Conservation (phyloP, 2,888 invertebrate species). For the Anagyrus pseudococci region DNA sequence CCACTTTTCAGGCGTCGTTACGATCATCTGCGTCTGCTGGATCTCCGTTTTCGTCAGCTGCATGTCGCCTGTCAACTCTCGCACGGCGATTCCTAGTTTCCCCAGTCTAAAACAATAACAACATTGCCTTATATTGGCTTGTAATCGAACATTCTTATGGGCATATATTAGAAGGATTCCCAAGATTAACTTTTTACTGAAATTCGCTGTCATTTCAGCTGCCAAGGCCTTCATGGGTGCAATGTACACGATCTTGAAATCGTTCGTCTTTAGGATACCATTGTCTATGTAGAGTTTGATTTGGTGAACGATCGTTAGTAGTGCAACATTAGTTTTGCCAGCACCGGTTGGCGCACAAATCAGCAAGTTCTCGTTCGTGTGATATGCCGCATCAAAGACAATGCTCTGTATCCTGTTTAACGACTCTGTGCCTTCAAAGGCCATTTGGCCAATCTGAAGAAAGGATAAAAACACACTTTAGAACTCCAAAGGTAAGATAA, state of each 20-base stretch:
- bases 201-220: conserved; percentile 97
- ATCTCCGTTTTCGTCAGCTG: conserved; percentile 94
- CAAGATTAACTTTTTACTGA: conserved; percentile 67
- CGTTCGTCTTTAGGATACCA: conserved; percentile 84
- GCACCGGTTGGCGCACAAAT: conserved; percentile 99
- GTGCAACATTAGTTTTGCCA: conserved; percentile 98
- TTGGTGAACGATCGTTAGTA: conserved; percentile 90
- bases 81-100: conserved; percentile 80
- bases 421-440: conserved; percentile 84
- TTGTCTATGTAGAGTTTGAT: conserved; percentile 84
- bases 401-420: conserved; percentile 96
- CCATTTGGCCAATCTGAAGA: conserved; percentile 80
- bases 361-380: conserved; percentile 94
- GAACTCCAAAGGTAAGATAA: conserved; percentile 9
- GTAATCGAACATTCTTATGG: background rate
- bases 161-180: background rate
- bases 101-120: conserved; percentile 66
- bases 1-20: conserved; percentile 99
- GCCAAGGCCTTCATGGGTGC: conserved; percentile 99
- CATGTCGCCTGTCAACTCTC: conserved; percentile 98
- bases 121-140: no score
- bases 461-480: conserved; percentile 43
- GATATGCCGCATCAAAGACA: conserved; percentile 94
- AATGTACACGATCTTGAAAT: conserved; percentile 98
- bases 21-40: conserved; percentile 94